Evolutionary conservation across 2,888 invertebrate genomes (phyloP).

Genomic region (Phragmatobia fuliginosa): DNA sequence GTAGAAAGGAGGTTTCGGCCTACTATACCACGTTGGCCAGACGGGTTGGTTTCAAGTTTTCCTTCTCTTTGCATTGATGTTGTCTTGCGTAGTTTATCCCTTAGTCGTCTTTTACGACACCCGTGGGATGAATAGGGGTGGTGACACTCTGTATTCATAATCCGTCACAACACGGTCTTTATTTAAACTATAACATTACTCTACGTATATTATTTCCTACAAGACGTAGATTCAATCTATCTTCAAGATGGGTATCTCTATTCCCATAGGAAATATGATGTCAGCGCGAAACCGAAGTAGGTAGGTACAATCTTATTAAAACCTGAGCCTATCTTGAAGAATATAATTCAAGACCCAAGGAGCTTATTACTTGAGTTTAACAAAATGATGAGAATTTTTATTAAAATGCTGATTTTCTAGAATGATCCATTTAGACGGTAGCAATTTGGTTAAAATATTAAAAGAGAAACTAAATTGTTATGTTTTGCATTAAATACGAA

Average conservation of each 20-base stretch:
- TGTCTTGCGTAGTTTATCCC: too few relatives aligned
- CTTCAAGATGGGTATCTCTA: not conserved
- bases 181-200: not conserved
- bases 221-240: not conserved
- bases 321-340: not conserved
- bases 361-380: not conserved
- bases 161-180: too few relatives aligned
- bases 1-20: too few relatives aligned
- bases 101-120: too few relatives aligned
- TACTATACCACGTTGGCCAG: too few relatives aligned
- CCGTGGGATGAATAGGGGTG: too few relatives aligned
- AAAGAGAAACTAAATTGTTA: too few relatives aligned
- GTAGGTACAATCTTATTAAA: not conserved
- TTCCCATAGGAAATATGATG: not conserved
- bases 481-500: too few relatives aligned
- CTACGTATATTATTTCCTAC: not conserved
- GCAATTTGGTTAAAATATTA: not conserved
- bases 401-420: not conserved
- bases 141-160: too few relatives aligned
- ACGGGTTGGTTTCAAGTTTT: too few relatives aligned
- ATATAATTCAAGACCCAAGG: not conserved
- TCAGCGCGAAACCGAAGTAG: not conserved
- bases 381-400: not conserved
- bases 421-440: not conserved
- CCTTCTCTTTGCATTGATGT: too few relatives aligned